Base-by-base conservation (phyloP, 1,140 invertebrate genomes). In the Lepidurus packardi region DNA sequence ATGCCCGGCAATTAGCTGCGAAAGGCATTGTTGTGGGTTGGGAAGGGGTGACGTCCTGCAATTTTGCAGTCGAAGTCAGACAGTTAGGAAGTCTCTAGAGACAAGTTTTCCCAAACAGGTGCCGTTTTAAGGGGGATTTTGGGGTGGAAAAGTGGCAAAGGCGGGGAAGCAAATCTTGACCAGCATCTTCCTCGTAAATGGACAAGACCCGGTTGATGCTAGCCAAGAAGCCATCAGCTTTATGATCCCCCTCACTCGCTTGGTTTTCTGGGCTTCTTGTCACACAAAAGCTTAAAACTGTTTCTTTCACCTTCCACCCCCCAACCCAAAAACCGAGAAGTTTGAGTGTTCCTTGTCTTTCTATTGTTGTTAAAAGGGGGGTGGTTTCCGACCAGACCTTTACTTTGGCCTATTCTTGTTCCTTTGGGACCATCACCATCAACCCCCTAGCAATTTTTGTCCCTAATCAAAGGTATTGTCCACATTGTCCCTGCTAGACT, bases 371-470 rank as follows among this genome's bases (percentile, higher is more conserved):
- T 34, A 34, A 65, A 16, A 21, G 53, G 16, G 21, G 53, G 53
- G 53, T 21, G 53, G 53, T 65, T 65, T 65, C 34, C 13, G 53
- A 65, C 53, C 53, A 65, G 53, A 65, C 13, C 53, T 65, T 65
- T 65, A 65, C 53, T n/a, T 65, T 13, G 53, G 16, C 13, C 53
- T 34, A 34, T 34, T 34, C 34, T 34, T 34, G 3, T 34, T 34
- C 34, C 34, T 34, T 34, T 34, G 34, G 21, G 53, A 1, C 53
- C 53, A 65, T 65, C 53, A 65, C 16, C 13, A 21, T 65, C 21
- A 65, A 65, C 53, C 53, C 53, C 53, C 53, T 65, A 65, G 53
- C 53, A 65, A 65, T 65, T 65, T 65, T 65, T 65, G 53, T 65
- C 53, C 53, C 53, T 65, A 65, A 65, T 65, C 53, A 65, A 65